Evolutionary conservation across 2,797 vertebrate species (phyloP).

Genomic region (Pantherophis alleghaniensis): DNA sequence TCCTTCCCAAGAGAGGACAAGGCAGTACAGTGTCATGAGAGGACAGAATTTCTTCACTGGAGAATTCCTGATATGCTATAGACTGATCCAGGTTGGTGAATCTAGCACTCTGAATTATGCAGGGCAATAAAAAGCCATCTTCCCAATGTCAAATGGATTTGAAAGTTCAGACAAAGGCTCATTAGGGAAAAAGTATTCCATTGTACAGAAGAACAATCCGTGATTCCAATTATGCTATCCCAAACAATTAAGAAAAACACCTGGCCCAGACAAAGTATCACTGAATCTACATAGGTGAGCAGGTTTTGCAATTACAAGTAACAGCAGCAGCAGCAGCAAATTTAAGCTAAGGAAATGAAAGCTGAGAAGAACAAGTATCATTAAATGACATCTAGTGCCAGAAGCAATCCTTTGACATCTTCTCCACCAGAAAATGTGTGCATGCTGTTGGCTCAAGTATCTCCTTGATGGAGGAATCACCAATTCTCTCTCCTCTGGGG

Average conservation of each 20-base stretch:
- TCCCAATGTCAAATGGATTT: not conserved
- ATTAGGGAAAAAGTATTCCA: slow-evolving; percentile 57
- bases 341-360: not conserved
- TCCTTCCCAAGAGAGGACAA: not conserved
- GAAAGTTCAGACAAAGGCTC: slow-evolving; percentile 53
- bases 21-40: not conserved
- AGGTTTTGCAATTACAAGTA: not conserved
- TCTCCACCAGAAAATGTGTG: not conserved
- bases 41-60: not conserved
- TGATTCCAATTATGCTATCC: not conserved
- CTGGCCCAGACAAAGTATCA: not conserved
- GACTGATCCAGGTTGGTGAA: not conserved
- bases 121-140: not conserved
- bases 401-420: not conserved
- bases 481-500: not conserved
- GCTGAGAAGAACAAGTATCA: not conserved
- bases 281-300: not conserved
- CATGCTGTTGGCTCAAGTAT: not conserved
- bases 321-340: not conserved
- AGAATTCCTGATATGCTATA: not conserved
- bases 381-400: not conserved
- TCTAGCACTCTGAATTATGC: not conserved
- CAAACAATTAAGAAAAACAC: not conserved
- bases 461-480: not conserved
- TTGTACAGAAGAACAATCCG: not conserved